A percentile compares a stretch with the other conserved stretches of the same genome.
These are phyloP conservation scores for Erpetoichthys calabaricus DNA, from an alignment of 2,797 vertebrate genomes.

Conservation along the genomic window DNA sequence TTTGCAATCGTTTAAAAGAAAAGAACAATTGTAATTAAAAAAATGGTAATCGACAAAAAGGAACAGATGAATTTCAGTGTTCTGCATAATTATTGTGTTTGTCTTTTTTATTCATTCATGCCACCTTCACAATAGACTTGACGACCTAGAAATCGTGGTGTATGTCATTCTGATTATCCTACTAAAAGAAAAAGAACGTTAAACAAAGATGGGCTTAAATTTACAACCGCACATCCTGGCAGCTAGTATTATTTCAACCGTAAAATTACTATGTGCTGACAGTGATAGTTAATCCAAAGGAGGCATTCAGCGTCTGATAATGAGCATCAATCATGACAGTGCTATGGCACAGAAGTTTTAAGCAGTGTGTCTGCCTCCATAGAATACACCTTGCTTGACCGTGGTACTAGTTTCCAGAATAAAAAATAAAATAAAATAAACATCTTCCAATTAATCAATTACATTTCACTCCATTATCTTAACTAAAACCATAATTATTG, in stretches of 20 bases:
- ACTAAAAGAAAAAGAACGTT: constrained; percentile 33
- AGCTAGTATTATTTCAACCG: constrained; percentile 49
- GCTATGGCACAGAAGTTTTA: not conserved
- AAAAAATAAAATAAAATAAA: not conserved
- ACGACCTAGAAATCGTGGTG: no score
- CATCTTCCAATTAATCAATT: not conserved
- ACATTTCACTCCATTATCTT: not conserved
- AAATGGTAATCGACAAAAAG: no score
- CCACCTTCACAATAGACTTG: no score
- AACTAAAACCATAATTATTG: not conserved
- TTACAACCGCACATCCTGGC: constrained; percentile 38
- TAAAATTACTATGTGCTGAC: constrained; percentile 46
- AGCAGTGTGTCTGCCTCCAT: no score
- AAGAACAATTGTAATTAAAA: no score
- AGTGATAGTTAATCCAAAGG: constrained; percentile 39
- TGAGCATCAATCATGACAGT: constrained; percentile 23
- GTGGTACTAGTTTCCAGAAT: not conserved
- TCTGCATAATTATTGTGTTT: no score
- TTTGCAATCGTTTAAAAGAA: no score
- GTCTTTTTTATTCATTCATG: no score
- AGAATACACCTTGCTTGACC: not conserved
- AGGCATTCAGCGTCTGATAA: constrained; percentile 47
- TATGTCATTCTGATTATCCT: constrained; percentile 32
- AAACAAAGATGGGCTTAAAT: constrained; percentile 25
- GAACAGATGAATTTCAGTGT: no score